Percentiles rank a stretch among this genome's conserved stretches.
These are phyloP conservation scores for Megaustenia siamemsis DNA, from an alignment of 2,888 invertebrate species.

Conservation along the genomic window DNA sequence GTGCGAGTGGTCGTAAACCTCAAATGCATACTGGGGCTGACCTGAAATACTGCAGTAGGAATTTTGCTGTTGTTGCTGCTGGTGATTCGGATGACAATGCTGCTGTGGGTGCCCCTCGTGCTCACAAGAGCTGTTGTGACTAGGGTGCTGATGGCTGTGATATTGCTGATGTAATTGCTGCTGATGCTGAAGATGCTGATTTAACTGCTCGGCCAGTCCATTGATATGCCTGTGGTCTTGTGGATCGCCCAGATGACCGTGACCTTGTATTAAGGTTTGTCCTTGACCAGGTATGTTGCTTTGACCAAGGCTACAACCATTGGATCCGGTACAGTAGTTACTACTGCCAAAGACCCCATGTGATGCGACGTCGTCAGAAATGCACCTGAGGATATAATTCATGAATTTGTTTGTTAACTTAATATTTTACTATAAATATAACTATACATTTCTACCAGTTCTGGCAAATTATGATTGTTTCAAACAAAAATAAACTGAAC, in stretches of 20 bases:
- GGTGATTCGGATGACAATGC: conserved; percentile 48
- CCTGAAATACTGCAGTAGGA: conserved; percentile 61
- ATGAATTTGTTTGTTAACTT: neutral
- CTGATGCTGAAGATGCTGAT: conserved; percentile 38
- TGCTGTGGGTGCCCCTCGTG: conserved; percentile 33
- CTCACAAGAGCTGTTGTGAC: conserved; percentile 13
- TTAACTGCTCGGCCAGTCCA: conserved; percentile 31
- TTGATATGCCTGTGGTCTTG: conserved; percentile 8
- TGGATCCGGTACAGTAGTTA: neutral
- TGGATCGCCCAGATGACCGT: conserved; percentile 31
- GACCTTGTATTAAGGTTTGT: conserved; percentile 26
- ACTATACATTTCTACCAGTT: too few species aligned
- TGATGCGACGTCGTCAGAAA: conserved; percentile 68
- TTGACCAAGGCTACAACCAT: neutral
- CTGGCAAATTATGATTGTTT: too few species aligned
- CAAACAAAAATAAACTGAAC: too few species aligned
- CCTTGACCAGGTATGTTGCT: conserved; percentile 23
- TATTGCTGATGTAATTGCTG: conserved; percentile 52
- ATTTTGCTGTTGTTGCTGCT: conserved; percentile 29
- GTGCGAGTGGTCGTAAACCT: conserved; percentile 35
- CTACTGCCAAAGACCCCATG: conserved; percentile 57
- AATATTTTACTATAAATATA: too few species aligned
- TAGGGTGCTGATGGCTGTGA: conserved; percentile 48
- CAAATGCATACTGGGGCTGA: conserved; percentile 38
- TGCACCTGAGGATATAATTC: conserved; percentile 58